These are phyloP conservation scores for Arctopsyche grandis DNA, from an alignment of 1,140 invertebrate species.

Conservation along the genomic window DNA sequence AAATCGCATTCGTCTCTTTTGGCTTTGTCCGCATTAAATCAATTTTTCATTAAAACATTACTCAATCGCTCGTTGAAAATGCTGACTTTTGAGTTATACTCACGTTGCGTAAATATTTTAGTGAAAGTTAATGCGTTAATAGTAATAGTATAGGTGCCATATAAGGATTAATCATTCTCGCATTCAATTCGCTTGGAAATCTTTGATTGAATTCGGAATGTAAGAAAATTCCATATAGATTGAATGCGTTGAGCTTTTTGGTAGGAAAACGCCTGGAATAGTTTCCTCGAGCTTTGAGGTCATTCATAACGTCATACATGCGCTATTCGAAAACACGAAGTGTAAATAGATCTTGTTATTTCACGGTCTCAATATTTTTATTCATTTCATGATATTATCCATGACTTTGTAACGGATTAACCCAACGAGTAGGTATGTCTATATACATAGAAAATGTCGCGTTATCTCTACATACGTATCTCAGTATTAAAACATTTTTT, in stretches of 20 bases:
- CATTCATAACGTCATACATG: too few relatives aligned
- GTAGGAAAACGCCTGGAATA: too few relatives aligned
- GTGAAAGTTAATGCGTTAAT: not conserved
- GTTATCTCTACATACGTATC: not conserved
- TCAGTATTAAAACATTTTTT: too few relatives aligned
- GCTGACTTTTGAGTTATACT: not conserved
- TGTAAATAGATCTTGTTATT: too few relatives aligned
- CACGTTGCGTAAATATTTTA: not conserved
- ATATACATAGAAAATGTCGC: not conserved
- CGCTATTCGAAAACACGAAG: too few relatives aligned
- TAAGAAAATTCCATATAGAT: too few relatives aligned
- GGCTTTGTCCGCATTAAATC: not conserved
- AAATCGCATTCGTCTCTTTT: not conserved
- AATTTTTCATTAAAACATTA: not conserved
- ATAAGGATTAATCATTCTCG: not conserved
- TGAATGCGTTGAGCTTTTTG: too few relatives aligned
- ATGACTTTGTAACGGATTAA: not conserved
- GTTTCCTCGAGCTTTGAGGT: too few relatives aligned
- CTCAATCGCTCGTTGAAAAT: not conserved
- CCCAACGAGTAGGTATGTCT: not conserved
- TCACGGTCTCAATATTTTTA: too few relatives aligned
- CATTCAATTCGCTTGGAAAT: too few relatives aligned
- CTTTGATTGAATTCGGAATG: too few relatives aligned
- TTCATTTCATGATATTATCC: too few relatives aligned
- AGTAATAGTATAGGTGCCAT: not conserved